These are phyloP conservation scores for Hemicrepidius hirtus DNA, from an alignment of 2,888 invertebrate species.

Conservation along the genomic window DNA sequence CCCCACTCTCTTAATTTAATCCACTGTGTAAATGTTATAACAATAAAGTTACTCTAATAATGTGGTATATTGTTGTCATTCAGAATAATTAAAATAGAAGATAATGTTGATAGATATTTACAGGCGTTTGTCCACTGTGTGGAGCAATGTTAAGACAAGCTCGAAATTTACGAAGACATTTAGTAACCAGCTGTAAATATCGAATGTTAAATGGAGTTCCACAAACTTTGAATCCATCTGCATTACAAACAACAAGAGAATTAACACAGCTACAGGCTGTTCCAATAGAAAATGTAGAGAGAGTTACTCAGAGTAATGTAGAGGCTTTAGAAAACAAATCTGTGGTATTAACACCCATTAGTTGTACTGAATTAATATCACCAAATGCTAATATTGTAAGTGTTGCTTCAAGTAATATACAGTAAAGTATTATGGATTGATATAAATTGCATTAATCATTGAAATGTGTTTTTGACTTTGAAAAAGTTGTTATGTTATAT, in stretches of 20 bases:
- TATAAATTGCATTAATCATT: background rate
- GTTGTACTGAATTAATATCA: constrained; percentile 54
- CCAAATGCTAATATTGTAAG: constrained; percentile 31
- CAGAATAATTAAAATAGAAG: too few relatives aligned
- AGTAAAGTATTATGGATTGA: background rate
- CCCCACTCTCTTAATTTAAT: too few relatives aligned
- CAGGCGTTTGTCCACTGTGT: constrained; percentile 75
- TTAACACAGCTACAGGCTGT: constrained; percentile 55
- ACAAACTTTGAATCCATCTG: background rate
- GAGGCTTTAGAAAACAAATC: constrained; percentile 55
- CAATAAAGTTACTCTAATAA: too few relatives aligned
- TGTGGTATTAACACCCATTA: constrained; percentile 54
- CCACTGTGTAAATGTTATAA: too few relatives aligned
- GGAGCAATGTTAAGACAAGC: constrained; percentile 77
- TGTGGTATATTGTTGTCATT: too few relatives aligned
- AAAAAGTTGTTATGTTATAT: too few relatives aligned
- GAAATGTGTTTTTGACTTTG: background rate
- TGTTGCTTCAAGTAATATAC: constrained; percentile 4
- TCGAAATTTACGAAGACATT: constrained; percentile 76
- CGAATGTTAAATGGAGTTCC: constrained; percentile 49
- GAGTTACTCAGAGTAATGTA: constrained; percentile 46
- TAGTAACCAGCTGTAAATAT: constrained; percentile 66
- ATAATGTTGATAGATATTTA: background rate
- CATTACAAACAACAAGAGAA: constrained; percentile 50
- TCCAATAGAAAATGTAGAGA: constrained; percentile 53